Percentiles rank a stretch among this genome's conserved stretches.
These are phyloP conservation scores for Drosophila micromelanica DNA, from an alignment of 1,140 invertebrate genomes.

Conservation along the genomic window DNA sequence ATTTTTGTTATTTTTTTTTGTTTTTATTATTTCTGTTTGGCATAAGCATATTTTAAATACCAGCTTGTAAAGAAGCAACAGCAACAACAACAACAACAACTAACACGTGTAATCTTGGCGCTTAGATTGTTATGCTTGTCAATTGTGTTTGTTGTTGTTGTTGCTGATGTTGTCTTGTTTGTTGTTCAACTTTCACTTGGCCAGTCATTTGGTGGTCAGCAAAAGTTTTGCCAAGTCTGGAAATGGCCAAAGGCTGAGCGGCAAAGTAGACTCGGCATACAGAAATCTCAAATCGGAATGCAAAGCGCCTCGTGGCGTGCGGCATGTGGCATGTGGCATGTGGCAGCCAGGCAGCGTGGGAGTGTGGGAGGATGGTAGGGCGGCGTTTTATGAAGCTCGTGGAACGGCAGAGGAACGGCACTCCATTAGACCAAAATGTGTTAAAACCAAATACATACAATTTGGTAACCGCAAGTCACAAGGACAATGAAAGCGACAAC, in stretches of 20 bases:
- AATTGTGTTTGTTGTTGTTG: slow-evolving; percentile 42
- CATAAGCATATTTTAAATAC: slow-evolving; percentile 62
- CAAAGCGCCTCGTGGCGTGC: slow-evolving; percentile 15
- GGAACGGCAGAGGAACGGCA: slow-evolving; percentile 33
- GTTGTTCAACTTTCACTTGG: slow-evolving; percentile 73
- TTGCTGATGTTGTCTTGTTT: slow-evolving; percentile 45
- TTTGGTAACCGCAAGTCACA: slow-evolving; percentile 50
- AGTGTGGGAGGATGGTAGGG: not conserved
- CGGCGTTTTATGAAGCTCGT: slow-evolving; percentile 30
- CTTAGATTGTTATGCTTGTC: slow-evolving; percentile 68
- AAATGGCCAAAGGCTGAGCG: not conserved
- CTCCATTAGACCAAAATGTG: slow-evolving; percentile 73
- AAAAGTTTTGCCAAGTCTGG: slow-evolving; percentile 21
- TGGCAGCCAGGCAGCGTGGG: not conserved
- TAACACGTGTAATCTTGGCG: slow-evolving; percentile 63
- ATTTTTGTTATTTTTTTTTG: not conserved
- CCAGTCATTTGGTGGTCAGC: slow-evolving; percentile 38
- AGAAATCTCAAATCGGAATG: slow-evolving; percentile 39
- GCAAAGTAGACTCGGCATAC: not conserved
- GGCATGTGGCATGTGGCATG: slow-evolving; percentile 10
- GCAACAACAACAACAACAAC: slow-evolving; percentile 40
- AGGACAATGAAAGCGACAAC: slow-evolving; percentile 50
- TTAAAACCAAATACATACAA: slow-evolving; percentile 59
- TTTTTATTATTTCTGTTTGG: slow-evolving; percentile 14
- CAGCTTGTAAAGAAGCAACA: slow-evolving; percentile 36